Percentiles rank a stretch among this genome's conserved stretches.
Conservation (phyloP, 2,797 vertebrate species). For the Dromococcyx pavoninus region DNA sequence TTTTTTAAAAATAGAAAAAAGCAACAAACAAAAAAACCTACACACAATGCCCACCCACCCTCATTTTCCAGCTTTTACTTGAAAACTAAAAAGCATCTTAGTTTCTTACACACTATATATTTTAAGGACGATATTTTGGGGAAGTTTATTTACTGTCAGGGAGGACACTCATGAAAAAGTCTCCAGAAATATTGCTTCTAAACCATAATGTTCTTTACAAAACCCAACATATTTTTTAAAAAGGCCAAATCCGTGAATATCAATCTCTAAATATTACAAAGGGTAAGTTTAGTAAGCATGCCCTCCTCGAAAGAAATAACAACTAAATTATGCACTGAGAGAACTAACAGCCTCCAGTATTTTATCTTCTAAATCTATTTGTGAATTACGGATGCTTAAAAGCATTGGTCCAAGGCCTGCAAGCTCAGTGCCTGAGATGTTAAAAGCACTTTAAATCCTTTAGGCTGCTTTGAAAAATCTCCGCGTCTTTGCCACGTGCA, state of each 20-base stretch:
- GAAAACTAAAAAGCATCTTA: background rate
- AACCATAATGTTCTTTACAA: background rate
- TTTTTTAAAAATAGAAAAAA: background rate
- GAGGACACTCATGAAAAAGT: background rate
- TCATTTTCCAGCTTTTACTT: background rate
- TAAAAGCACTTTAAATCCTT: conserved; percentile 57
- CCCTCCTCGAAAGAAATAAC: background rate
- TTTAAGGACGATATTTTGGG: background rate
- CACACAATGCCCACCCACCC: fast-evolving
- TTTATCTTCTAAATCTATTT: conserved; percentile 47
- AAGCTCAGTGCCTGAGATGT: background rate
- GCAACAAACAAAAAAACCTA: background rate
- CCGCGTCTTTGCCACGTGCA: background rate
- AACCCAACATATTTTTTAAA: background rate
- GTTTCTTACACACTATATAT: background rate
- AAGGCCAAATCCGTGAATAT: background rate
- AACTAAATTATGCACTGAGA: background rate
- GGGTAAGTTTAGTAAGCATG: background rate
- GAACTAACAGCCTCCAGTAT: background rate
- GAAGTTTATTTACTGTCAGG: background rate
- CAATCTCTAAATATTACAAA: background rate
- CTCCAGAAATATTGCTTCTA: background rate
- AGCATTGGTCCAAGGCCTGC: conserved; percentile 39
- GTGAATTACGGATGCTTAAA: background rate
- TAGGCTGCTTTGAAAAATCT: conserved; percentile 58